Conservation (phyloP, 2,113 vertebrate genomes). For the Edolisoma coerulescens region DNA sequence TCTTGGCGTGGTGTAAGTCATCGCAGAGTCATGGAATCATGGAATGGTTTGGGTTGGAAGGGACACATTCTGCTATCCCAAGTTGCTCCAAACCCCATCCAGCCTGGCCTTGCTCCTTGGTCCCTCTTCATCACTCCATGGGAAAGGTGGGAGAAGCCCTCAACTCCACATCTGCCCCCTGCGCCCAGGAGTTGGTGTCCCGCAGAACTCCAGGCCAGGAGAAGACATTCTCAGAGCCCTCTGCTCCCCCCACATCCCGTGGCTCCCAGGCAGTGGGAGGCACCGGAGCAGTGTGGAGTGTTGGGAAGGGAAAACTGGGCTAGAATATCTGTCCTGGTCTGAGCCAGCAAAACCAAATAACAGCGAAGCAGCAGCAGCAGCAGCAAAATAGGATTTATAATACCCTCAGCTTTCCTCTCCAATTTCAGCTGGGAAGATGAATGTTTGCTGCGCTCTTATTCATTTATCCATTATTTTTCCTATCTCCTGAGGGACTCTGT, state of each 20-base stretch:
- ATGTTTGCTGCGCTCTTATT: slow-evolving; percentile 34
- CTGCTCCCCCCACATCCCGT: rapidly evolving
- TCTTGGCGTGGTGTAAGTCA: rapidly evolving
- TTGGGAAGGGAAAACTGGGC: rapidly evolving
- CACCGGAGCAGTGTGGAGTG: rapidly evolving
- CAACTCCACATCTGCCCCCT: rapidly evolving
- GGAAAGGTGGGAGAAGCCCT: neutral
- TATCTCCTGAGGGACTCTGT: neutral
- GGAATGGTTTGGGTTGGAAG: neutral
- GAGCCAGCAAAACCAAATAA: neutral
- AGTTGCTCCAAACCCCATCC: neutral
- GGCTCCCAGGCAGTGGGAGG: neutral
- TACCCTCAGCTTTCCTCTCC: slow-evolving; percentile 21
- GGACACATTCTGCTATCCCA: neutral
- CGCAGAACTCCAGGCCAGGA: neutral
- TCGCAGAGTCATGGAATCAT: rapidly evolving
- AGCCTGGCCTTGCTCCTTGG: neutral
- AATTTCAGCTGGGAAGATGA: slow-evolving; percentile 47
- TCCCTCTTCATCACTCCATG: rapidly evolving
- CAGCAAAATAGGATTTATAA: slow-evolving; percentile 42
- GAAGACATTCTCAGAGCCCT: neutral
- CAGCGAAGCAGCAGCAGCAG: neutral
- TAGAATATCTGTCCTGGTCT: neutral
- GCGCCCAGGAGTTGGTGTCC: rapidly evolving
- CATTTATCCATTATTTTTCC: slow-evolving; percentile 44